phyloP scores from a whole-genome alignment of 2,888 invertebrate species.

The Microctonus aethiopoides region DNA sequence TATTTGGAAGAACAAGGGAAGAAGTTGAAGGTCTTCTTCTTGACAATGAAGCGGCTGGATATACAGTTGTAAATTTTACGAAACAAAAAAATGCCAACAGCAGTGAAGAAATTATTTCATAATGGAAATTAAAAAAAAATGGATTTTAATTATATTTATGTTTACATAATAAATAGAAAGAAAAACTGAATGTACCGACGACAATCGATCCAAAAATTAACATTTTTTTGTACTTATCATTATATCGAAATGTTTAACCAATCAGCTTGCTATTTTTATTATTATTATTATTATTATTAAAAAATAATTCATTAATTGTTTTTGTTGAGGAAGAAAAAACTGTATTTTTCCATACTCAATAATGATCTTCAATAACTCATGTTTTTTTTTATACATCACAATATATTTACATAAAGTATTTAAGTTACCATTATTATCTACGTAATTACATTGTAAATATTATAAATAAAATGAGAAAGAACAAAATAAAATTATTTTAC shows the following conservation, averaged over 20 bases:
- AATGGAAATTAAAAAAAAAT: slow-evolving; percentile 35
- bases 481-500: slow-evolving; percentile 12
- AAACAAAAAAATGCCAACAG: slow-evolving; percentile 50
- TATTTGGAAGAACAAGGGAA: slow-evolving; percentile 65
- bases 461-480: slow-evolving; percentile 7
- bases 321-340: neutral
- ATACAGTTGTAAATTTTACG: slow-evolving; percentile 60
- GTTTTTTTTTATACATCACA: slow-evolving; percentile 1
- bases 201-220: slow-evolving; percentile 3
- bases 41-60: slow-evolving; percentile 63
- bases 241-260: neutral
- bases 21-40: slow-evolving; percentile 65
- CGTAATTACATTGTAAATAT: slow-evolving; percentile 3
- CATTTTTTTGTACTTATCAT: slow-evolving; percentile 30
- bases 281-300: neutral
- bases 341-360: neutral
- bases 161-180: neutral
- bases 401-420: neutral
- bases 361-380: neutral
- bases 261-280: neutral
- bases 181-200: neutral
- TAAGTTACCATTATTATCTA: neutral
- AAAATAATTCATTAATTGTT: neutral
- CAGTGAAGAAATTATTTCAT: slow-evolving; percentile 47
- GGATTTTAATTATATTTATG: neutral